Evolutionary conservation across 2,888 invertebrate genomes (phyloP).

Genomic region (Bellardia pandia): DNA sequence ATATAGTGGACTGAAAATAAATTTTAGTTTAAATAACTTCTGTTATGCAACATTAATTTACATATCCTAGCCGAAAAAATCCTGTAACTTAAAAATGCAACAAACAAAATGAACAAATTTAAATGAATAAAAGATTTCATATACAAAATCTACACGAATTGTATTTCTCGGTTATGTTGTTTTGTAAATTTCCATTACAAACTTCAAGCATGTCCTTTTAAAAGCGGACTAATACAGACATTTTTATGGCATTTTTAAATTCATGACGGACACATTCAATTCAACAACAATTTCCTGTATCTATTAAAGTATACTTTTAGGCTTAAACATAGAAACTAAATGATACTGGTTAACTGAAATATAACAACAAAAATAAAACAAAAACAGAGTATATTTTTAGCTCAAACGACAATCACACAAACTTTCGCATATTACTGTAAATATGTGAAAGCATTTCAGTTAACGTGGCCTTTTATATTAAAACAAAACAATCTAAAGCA

Average conservation of each 20-base stretch:
- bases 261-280: conserved; percentile 18
- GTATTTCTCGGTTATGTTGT: background rate
- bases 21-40: background rate
- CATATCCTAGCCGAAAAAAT: background rate
- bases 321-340: conserved; percentile 4
- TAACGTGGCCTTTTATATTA: conserved; percentile 13
- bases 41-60: background rate
- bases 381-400: background rate
- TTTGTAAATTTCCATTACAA: background rate
- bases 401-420: background rate
- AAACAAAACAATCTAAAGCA: conserved; percentile 18
- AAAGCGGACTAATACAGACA: background rate
- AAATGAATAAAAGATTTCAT: background rate
- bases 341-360: conserved; percentile 6
- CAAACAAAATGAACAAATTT: background rate
- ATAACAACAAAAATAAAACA: background rate
- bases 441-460: background rate
- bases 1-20: background rate
- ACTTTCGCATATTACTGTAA: background rate
- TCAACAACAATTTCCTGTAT: conserved; percentile 10
- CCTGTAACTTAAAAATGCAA: background rate
- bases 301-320: conserved; percentile 36
- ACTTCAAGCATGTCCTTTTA: conserved; percentile 4
- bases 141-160: background rate
- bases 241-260: conserved; percentile 12